Base-by-base conservation (phyloP, 2,797 vertebrate genomes). In the Cottoperca gobio region DNA sequence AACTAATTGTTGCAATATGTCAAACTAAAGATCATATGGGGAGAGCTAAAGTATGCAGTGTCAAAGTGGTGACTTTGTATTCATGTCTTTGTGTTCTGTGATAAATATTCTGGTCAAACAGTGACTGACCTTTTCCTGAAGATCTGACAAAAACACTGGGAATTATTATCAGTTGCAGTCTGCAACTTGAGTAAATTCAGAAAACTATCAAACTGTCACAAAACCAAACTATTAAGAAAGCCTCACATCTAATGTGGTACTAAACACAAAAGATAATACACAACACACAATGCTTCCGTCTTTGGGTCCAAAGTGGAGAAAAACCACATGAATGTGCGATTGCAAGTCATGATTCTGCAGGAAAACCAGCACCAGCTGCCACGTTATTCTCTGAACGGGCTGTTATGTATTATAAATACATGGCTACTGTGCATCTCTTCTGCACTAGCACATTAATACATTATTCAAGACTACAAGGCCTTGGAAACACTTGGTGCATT, bases 371-470 rank as follows among this genome's bases (percentile, higher is more conserved):
- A 78, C 33, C 53, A 75, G 74, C 64, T 78, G 70, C 31, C n/a
- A 33, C 2, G 67, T 76, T 40, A 76, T 63, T 68, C 62, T 70
- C 24, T 70, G 33, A 61, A 54, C 12, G 2, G 8, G 73, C 31
- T 76, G 54, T 54, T 62, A 65, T 68, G 59, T 63, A 73, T 81
- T 77, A 85, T 73, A 74, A 85, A 85, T 73, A 73, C 59, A 73
- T 66, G 60, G 46, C 55, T 61, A 39, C 67, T 63, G 52, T 74
- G 64, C 64, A 69, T 77, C 77, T 79, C 75, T 77, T 84, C 79
- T 68, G 59, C 73, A 78, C 55, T 35, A 42, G 54, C 66, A 49
- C 65, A 55, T 57, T 70, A 26, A 80, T 83, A 37, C 46, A 83
- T 83, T 73, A 79, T 86, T 77, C 63, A 82, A 48, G 13, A 21